Evolutionary conservation across 2,888 invertebrate genomes (phyloP), one percentile per base, ranked within the genome.

Genomic region (Drosophila melanosoma): DNA sequence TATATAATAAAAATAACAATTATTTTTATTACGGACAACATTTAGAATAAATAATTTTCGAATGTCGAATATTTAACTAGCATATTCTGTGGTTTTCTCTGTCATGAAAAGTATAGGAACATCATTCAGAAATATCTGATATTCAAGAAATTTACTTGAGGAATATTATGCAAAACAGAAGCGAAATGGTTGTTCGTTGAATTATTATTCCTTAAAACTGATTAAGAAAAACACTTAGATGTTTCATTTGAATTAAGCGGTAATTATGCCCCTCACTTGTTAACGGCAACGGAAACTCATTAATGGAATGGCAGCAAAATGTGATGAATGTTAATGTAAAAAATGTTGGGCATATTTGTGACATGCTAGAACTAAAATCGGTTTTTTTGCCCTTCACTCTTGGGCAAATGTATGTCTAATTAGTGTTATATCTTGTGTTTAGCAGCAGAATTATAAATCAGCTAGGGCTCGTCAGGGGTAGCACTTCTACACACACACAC

Each of bases 381-480:
- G 23, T 45, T 45, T 45, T 45, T 45, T 23, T 23, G 23, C 45
- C 15, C 45, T 23, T 45, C 45, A 4, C 38, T 38, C 38, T 17
- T 38, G 8, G 17, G 8, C 45, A 23, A 23, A 45, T 45, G 45
- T 45, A 38, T 58, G 38, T 49, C 59, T 49, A 69, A 69, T 69
- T 69, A 60, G 59, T 33, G 40, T 23, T 52, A 17, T 15, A 32
- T 45, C 11, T 8, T 57, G 40, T 32, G 17, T 42, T 20, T 42
- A 11, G 42, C 42, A 57, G 40, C n/a, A 42, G 32, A 42, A 53
- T 62, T 42, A 38, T 33, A 40, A 52, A 62, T 40, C 61, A 32
- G 40, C 40, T 35, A 12, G 29, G 61, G 40, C 15, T 26, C 29
- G 15, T 15, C 35, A 42, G n/a, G 29, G 38, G 59, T 8, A 10